These are phyloP conservation scores for Falcunculus frontatus DNA, from an alignment of 2,113 vertebrate species.

Conservation along the genomic window DNA sequence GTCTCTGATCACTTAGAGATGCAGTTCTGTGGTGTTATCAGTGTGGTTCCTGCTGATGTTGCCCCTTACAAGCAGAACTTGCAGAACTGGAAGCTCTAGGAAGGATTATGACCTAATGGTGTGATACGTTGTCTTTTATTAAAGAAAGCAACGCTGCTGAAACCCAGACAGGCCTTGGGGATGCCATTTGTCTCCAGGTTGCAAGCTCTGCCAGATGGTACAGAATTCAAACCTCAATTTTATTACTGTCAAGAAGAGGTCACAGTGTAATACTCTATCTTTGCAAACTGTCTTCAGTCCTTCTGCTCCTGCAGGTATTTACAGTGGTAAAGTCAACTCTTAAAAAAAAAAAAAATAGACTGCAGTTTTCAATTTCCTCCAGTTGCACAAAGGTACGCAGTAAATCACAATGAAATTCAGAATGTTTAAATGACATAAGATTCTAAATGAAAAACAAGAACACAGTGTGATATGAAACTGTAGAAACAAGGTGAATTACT, in stretches of 20 bases:
- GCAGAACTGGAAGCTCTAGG: neutral
- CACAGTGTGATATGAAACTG: neutral
- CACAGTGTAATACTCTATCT: neutral
- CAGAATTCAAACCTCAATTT: neutral
- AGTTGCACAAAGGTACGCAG: neutral
- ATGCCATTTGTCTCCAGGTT: neutral
- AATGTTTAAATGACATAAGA: neutral
- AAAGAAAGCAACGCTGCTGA: neutral
- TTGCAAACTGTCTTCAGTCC: neutral
- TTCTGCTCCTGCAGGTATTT: neutral
- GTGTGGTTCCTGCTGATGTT: neutral
- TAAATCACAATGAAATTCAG: neutral
- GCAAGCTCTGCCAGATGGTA: neutral
- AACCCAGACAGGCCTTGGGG: neutral
- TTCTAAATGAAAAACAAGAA: neutral
- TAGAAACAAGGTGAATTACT: neutral
- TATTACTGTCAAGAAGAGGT: neutral
- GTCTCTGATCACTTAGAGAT: neutral
- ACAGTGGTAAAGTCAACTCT: neutral
- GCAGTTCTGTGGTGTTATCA: neutral
- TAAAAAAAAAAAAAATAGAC: neutral
- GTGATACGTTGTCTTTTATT: neutral
- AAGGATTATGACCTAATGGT: neutral
- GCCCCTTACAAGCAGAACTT: neutral
- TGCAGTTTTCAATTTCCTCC: neutral